A percentile compares a stretch with the other conserved stretches of the same genome.
Evolutionary conservation across 2,113 vertebrate genomes (phyloP).

Genomic region (Peromyscus leucopus): DNA sequence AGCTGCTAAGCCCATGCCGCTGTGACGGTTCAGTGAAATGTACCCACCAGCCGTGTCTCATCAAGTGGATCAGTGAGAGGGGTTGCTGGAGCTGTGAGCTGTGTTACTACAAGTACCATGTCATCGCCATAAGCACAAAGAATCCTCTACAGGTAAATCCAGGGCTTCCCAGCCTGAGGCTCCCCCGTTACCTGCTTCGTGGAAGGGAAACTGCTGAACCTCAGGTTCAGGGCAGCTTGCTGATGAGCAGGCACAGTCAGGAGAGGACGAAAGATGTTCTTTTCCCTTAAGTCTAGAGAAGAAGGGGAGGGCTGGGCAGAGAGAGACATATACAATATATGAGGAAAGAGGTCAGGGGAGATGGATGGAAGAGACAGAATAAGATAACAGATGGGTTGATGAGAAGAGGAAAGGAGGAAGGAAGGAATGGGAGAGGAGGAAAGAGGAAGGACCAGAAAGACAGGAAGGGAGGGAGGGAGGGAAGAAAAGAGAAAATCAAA

Average conservation of each 20-base stretch:
- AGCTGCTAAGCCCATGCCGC: constrained; percentile 98
- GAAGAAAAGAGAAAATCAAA: background rate
- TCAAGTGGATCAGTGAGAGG: constrained; percentile 99
- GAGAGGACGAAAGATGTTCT: background rate
- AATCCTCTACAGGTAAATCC: constrained; percentile 97
- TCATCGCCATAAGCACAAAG: constrained; percentile 99
- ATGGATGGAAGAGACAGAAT: background rate
- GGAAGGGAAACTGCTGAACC: background rate
- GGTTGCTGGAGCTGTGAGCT: constrained; percentile 99
- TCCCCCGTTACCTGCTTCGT: background rate
- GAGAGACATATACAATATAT: background rate
- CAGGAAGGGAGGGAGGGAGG: background rate
- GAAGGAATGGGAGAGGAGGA: background rate
- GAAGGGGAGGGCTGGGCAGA: background rate
- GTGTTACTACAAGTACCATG: constrained; percentile 99
- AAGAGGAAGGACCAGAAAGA: background rate
- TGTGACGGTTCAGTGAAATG: constrained; percentile 98
- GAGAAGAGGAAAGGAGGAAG: background rate
- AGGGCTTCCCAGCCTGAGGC: background rate
- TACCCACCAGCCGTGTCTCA: constrained; percentile 98
- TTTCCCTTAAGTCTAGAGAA: constrained; percentile 9
- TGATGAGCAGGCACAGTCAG: background rate
- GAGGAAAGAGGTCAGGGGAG: background rate
- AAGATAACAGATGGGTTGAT: background rate
- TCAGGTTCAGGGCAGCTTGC: background rate